Evolutionary conservation across 1,140 invertebrate species (phyloP).

Genomic region (Tyrophagus putrescentiae): DNA sequence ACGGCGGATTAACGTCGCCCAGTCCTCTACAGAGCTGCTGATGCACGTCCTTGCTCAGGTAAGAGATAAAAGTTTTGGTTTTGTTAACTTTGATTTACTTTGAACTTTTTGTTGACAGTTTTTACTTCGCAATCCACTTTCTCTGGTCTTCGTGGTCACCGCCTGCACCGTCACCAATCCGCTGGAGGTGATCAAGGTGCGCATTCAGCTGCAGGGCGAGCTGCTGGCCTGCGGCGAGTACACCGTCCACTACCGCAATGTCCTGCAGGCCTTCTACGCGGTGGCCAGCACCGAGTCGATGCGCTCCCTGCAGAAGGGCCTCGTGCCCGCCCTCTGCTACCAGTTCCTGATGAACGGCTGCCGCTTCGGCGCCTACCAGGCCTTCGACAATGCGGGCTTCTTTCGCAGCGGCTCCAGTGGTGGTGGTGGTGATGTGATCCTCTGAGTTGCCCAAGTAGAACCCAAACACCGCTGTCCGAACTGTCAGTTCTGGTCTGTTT

Average conservation of each 20-base stretch:
- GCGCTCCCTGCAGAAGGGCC: conserved; percentile 67
- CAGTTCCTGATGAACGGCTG: conserved; percentile 53
- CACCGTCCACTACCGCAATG: conserved; percentile 38
- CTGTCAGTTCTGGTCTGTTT: too few relatives aligned
- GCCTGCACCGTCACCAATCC: conserved; percentile 53
- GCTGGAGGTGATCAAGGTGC: conserved; percentile 72
- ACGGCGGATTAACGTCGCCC: too few relatives aligned
- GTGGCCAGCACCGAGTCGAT: conserved; percentile 50
- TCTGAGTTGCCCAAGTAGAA: too few relatives aligned
- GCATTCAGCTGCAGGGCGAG: conserved; percentile 74
- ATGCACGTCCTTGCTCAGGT: too few relatives aligned
- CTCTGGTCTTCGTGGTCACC: too few relatives aligned
- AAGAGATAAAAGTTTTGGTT: too few relatives aligned
- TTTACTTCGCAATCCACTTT: too few relatives aligned
- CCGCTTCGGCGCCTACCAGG: conserved; percentile 39
- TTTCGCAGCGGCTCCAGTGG: background rate
- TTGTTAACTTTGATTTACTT: too few relatives aligned
- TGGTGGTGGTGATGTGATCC: conserved; percentile 48
- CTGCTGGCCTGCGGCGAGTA: conserved; percentile 33
- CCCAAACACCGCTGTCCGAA: too few relatives aligned
- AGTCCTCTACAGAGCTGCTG: too few relatives aligned
- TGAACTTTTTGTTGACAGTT: too few relatives aligned
- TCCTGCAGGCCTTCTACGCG: conserved; percentile 49
- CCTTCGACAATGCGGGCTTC: conserved; percentile 41
- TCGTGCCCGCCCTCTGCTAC: conserved; percentile 60